These are phyloP conservation scores for Engraulis encrasicolus DNA, from an alignment of 2,113 vertebrate genomes.

Conservation along the genomic window DNA sequence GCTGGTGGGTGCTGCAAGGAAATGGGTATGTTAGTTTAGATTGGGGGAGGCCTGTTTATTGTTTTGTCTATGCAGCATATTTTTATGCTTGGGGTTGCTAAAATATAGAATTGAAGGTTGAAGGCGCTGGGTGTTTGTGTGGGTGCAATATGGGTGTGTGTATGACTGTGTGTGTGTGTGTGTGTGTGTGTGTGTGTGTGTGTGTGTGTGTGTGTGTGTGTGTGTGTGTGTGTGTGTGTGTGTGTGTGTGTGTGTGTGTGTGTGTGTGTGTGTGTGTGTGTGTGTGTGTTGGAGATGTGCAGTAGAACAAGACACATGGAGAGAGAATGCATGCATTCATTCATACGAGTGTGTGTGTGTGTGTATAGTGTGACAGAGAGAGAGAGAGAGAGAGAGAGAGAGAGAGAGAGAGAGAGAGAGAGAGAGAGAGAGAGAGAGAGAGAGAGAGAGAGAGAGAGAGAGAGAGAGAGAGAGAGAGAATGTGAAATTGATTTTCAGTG, in stretches of 20 bases:
- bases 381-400: background rate
- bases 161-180: background rate
- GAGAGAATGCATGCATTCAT: too few relatives aligned
- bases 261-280: background rate
- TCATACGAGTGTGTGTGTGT: background rate
- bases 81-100: background rate
- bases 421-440: background rate
- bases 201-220: background rate
- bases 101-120: background rate
- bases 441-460: background rate
- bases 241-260: constrained; percentile 2
- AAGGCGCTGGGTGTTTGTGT: too few relatives aligned
- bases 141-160: background rate
- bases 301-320: too few relatives aligned
- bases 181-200: constrained; percentile 3
- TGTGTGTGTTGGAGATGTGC: background rate
- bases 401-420: background rate
- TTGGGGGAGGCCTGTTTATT: background rate
- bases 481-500: background rate
- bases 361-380: constrained; percentile 10
- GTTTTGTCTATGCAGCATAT: constrained; percentile 17
- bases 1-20: constrained; percentile 14
- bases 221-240: background rate
- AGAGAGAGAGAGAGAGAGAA: background rate
- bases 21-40: background rate